Evolutionary conservation across 2,797 vertebrate species (phyloP).

Genomic region (Gymnodraco acuticeps): DNA sequence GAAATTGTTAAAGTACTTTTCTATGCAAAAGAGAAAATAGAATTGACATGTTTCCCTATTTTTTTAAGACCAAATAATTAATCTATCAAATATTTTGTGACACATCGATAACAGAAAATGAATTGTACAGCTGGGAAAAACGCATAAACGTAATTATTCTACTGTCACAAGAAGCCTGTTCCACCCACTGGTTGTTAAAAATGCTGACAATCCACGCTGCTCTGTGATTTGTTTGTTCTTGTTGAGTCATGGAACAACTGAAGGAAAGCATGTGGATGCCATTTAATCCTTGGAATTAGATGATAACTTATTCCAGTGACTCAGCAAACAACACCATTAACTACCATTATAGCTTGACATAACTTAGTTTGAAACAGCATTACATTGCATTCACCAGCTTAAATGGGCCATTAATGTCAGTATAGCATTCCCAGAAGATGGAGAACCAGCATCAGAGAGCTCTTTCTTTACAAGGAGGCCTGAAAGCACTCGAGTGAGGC

Average conservation of each 20-base stretch:
- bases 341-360: constrained; percentile 62
- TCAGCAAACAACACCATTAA: constrained; percentile 68
- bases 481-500: constrained; percentile 13
- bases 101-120: no score
- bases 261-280: constrained; percentile 35
- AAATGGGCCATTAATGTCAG: constrained; percentile 70
- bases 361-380: constrained; percentile 70
- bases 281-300: constrained; percentile 41
- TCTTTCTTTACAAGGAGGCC: constrained; percentile 20
- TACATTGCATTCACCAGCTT: constrained; percentile 68
- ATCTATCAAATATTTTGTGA: no score
- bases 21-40: no score
- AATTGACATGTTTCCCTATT: no score
- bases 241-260: constrained; percentile 46
- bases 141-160: not conserved
- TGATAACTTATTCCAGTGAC: constrained; percentile 58
- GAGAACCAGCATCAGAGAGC: constrained; percentile 33
- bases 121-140: no score
- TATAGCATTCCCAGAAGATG: constrained; percentile 56
- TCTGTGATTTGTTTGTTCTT: constrained; percentile 21
- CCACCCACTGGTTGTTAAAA: constrained; percentile 10
- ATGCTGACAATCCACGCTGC: constrained; percentile 19
- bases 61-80: no score
- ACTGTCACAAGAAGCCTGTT: not conserved
- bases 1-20: no score